Evolutionary conservation across 2,797 vertebrate species (phyloP), one percentile per base, ranked within the genome.

Genomic region (Danio tinwini): DNA sequence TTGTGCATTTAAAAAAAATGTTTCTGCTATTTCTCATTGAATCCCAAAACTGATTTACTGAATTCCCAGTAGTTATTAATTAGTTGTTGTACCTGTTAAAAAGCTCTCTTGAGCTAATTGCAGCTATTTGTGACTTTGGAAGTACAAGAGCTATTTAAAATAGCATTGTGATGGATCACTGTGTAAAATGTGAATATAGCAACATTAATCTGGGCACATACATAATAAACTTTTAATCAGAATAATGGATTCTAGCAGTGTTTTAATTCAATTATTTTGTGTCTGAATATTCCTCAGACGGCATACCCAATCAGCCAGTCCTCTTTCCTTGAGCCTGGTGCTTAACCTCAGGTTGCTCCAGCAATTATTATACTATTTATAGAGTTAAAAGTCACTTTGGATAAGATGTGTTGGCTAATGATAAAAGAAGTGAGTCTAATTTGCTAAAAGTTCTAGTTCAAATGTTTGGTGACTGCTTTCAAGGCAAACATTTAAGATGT

Each of bases 21-120:
- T 16, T 19, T 19, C 9, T 44, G 39, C 63, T 21, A 39, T 69
- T 69, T 52, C 6, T 69, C 12, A 69, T 69, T 53, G 6, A 71
- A 53, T 58, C 1, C 39, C 69, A 12, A 64, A 64, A 19, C 52
- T 8, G 4, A 21, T 72, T 14, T 14, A 58, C 17, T 16, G 8
- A 45, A 72, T n/a, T 58, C 13, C 21, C 7, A 8, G 40, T 58
- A 12, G 44, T 29, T 29, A 29, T 61, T 61, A 39, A 61, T 61
- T 39, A 42, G 37, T 42, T 21, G 61, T 16, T 21, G 17, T 45
- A 45, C 13, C 13, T 47, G 53, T 16, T 73, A 19, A 65, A 53
- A 76, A 55, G 61, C 47, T 53, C 13, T n/a, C 8, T 55, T 45
- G 10, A 29, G 45, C 50, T 76, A 76, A 76, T 65, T 76, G 10